These are phyloP conservation scores for Myripristis murdjan DNA, from an alignment of 2,797 vertebrate species.

Conservation along the genomic window DNA sequence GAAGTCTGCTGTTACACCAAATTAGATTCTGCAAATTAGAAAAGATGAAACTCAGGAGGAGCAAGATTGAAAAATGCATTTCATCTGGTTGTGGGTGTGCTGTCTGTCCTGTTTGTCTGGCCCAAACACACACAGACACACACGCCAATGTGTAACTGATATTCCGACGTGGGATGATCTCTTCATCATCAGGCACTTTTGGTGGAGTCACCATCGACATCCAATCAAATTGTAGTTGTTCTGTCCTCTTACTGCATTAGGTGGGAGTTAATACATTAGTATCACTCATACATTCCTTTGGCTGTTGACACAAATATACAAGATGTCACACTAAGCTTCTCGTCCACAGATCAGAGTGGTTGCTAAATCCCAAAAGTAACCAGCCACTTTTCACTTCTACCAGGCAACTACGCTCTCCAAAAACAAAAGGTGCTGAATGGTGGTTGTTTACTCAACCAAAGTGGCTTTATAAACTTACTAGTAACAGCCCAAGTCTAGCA, in stretches of 20 bases:
- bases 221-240: background rate
- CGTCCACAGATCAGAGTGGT: too few species aligned
- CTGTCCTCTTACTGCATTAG: background rate
- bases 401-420: background rate
- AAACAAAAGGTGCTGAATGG: too few species aligned
- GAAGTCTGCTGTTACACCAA: slow-evolving; percentile 8
- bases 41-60: slow-evolving; percentile 18
- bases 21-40: background rate
- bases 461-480: too few species aligned
- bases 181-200: slow-evolving; percentile 3
- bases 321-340: too few species aligned
- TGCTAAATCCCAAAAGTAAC: too few species aligned
- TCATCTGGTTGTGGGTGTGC: slow-evolving; percentile 14
- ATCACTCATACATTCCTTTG: too few species aligned
- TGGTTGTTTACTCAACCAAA: too few species aligned
- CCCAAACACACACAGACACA: background rate
- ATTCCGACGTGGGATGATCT: background rate
- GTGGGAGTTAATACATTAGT: background rate
- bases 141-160: slow-evolving; percentile 8
- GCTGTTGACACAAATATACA: too few species aligned
- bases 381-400: too few species aligned
- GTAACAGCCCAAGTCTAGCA: too few species aligned
- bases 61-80: slow-evolving; percentile 20
- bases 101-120: slow-evolving; percentile 41
- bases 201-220: background rate